Conservation (phyloP, 2,888 invertebrate species). For the Dastarcus helophoroides region DNA sequence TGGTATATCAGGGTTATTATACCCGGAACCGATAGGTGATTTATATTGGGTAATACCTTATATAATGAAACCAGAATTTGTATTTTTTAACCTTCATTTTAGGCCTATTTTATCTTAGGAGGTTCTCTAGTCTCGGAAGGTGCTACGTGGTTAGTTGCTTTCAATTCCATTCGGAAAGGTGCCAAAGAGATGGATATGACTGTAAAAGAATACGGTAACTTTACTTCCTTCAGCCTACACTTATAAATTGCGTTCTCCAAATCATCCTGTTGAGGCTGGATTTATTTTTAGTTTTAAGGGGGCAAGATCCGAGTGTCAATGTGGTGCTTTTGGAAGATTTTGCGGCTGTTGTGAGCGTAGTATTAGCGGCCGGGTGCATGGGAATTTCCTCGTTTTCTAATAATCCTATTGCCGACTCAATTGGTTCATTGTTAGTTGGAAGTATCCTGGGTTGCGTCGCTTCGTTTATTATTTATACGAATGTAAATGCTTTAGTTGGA, state of each 20-base stretch:
- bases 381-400: slow-evolving; percentile 68
- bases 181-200: slow-evolving; percentile 66
- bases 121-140: slow-evolving; percentile 85
- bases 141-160: slow-evolving; percentile 79
- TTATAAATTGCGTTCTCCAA: neutral
- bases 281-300: slow-evolving; percentile 56
- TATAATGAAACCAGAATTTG: too few relatives aligned
- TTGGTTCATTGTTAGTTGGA: slow-evolving; percentile 79
- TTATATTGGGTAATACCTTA: slow-evolving; percentile 84
- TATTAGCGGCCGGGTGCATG: slow-evolving; percentile 76
- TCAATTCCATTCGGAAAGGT: slow-evolving; percentile 74
- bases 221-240: too few relatives aligned
- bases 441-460: slow-evolving; percentile 76
- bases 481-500: slow-evolving; percentile 86
- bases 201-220: slow-evolving; percentile 76
- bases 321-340: slow-evolving; percentile 95
- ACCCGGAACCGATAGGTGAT: slow-evolving; percentile 72
- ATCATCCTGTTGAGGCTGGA: neutral
- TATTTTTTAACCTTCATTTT: slow-evolving; percentile 19
- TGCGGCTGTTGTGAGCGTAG: slow-evolving; percentile 87
- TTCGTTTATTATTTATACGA: slow-evolving; percentile 90
- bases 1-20: slow-evolving; percentile 78
- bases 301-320: slow-evolving; percentile 93
- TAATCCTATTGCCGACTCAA: slow-evolving; percentile 73
- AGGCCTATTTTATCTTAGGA: slow-evolving; percentile 81